Evolutionary conservation across 2,888 invertebrate species (phyloP).

Genomic region (Furcula furcula): DNA sequence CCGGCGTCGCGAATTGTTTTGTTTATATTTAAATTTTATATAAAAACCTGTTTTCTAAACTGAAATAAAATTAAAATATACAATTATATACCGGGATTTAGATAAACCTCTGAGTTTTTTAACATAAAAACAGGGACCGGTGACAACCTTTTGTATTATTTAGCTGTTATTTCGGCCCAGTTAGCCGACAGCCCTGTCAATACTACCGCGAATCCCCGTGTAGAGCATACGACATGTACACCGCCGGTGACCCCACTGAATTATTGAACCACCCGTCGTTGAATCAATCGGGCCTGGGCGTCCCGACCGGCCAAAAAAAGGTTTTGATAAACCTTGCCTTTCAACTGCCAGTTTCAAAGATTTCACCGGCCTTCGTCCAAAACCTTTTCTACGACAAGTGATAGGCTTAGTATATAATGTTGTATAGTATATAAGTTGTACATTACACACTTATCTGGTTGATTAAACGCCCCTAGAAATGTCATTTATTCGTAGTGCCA

Average conservation of each 20-base stretch:
- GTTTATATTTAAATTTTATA: no score
- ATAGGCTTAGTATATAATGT: no score
- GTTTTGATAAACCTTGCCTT: constrained; percentile 39
- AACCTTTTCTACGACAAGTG: constrained; percentile 27
- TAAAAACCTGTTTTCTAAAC: no score
- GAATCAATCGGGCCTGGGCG: constrained; percentile 50
- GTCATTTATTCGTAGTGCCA: constrained; percentile 18
- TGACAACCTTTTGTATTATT: constrained; percentile 15
- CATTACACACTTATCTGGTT: constrained; percentile 8
- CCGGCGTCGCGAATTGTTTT: no score
- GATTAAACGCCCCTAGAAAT: constrained; percentile 16
- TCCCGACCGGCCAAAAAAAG: constrained; percentile 36
- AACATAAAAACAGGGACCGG: constrained; percentile 7
- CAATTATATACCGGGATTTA: no score
- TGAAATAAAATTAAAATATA: no score
- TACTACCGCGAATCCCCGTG: constrained; percentile 10
- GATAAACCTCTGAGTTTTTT: no score
- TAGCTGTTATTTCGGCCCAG: constrained; percentile 13
- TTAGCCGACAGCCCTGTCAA: constrained; percentile 15
- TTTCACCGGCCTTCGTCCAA: constrained; percentile 23
- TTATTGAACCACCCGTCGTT: constrained; percentile 50
- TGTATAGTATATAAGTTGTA: constrained; percentile 18
- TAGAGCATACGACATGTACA: constrained; percentile 16
- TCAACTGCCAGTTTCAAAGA: constrained; percentile 25
- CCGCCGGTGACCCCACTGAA: constrained; percentile 46